Percentiles rank a stretch among this genome's conserved stretches.
Conservation (phyloP, 2,113 vertebrate genomes). For the Gadus chalcogrammus region DNA sequence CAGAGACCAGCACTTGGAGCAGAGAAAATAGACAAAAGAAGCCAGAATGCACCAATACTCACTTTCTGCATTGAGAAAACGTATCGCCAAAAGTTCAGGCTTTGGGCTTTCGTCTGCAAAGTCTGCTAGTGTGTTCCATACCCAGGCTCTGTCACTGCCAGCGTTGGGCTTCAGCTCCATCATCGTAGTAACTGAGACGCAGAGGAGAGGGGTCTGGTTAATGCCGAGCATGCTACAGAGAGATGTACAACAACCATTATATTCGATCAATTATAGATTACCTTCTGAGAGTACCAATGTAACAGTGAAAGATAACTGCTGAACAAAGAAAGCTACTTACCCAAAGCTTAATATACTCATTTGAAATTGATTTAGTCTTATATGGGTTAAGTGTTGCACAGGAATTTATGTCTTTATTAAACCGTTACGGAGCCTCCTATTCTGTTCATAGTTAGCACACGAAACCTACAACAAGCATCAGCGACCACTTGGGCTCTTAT, state of each 20-base stretch:
- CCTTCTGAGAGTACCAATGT: no score
- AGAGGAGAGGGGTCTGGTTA: constrained; percentile 4
- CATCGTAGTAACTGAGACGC: constrained; percentile 78
- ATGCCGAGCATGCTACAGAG: no score
- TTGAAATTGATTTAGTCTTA: no score
- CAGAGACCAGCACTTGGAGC: no score
- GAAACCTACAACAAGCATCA: neutral
- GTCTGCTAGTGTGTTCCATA: constrained; percentile 98
- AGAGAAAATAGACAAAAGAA: neutral
- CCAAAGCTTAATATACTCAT: no score
- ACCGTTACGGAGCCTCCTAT: neutral
- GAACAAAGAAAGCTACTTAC: no score
- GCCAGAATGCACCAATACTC: constrained; percentile 52
- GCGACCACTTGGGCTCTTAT: neutral
- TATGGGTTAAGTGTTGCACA: no score
- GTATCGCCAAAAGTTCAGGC: constrained; percentile 91
- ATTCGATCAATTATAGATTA: no score
- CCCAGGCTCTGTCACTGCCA: constrained; percentile 96
- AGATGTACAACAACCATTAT: no score
- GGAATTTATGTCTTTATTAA: neutral
- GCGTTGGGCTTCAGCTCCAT: constrained; percentile 98
- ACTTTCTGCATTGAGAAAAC: constrained; percentile 98
- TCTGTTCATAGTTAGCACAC: neutral
- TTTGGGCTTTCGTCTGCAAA: constrained; percentile 95
- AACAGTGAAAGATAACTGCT: no score